Percentiles rank a stretch among this genome's conserved stretches.
These are phyloP conservation scores for Trissolcus brochymenae DNA, from an alignment of 2,888 invertebrate genomes.

Conservation along the genomic window DNA sequence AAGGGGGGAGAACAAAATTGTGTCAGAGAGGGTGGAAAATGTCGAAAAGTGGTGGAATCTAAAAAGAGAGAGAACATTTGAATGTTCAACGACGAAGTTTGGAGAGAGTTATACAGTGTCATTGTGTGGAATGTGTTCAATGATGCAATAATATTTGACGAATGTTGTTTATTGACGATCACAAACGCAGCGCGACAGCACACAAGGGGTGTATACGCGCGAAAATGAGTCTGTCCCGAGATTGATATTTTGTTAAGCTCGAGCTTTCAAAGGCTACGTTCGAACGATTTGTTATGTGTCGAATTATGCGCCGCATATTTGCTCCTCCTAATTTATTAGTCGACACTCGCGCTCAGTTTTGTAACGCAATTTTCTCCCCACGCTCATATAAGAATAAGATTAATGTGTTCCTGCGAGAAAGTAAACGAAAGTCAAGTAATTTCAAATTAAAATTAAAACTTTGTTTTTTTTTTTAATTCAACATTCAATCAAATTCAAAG, in stretches of 20 bases:
- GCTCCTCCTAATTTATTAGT: constrained; percentile 5
- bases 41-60: too few relatives aligned
- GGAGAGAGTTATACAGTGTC: too few relatives aligned
- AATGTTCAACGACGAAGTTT: too few relatives aligned
- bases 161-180: constrained; percentile 8
- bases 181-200: neutral
- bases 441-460: too few relatives aligned
- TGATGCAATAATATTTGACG: constrained; percentile 5
- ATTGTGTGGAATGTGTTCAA: neutral
- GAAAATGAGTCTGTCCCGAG: neutral
- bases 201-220: neutral
- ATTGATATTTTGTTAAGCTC: constrained; percentile 11
- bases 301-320: constrained; percentile 8
- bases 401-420: too few relatives aligned
- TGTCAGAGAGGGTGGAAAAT: too few relatives aligned
- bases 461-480: too few relatives aligned
- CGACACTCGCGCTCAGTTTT: neutral
- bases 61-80: too few relatives aligned
- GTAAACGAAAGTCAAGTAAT: too few relatives aligned
- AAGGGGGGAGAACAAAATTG: too few relatives aligned
- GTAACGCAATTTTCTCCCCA: constrained; percentile 3
- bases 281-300: constrained; percentile 12
- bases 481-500: too few relatives aligned
- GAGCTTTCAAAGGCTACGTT: constrained; percentile 10
- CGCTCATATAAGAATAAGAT: too few relatives aligned